Conservation (phyloP, 2,113 vertebrate genomes). For the Anhinga anhinga region DNA sequence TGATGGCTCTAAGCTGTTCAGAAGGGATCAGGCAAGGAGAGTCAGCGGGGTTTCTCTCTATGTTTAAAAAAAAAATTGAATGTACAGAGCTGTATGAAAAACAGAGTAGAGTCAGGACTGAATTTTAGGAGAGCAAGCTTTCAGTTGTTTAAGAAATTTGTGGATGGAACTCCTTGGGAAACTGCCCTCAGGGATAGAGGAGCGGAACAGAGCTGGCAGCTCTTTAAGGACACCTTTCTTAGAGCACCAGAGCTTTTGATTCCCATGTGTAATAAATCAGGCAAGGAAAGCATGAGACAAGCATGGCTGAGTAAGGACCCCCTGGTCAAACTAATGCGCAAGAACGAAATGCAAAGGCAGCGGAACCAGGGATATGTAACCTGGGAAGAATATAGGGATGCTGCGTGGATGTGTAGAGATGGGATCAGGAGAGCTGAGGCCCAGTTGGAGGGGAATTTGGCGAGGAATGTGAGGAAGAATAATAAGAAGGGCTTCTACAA, state of each 20-base stretch:
- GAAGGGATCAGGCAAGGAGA: not conserved
- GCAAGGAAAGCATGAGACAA: not conserved
- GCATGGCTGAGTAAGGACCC: not conserved
- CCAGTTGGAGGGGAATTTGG: not conserved
- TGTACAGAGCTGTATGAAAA: not conserved
- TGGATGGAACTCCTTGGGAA: not conserved
- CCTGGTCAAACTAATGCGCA: too few species aligned
- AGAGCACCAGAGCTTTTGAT: not conserved
- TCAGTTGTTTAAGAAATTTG: not conserved
- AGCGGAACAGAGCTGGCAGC: not conserved
- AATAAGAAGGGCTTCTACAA: not conserved
- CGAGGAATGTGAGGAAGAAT: not conserved
- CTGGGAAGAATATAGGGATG: not conserved
- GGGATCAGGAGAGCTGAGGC: not conserved
- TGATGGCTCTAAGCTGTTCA: not conserved
- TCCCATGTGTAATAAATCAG: not conserved
- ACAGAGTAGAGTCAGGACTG: not conserved
- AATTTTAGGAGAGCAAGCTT: not conserved
- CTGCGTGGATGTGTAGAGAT: not conserved
- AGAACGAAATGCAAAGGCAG: not conserved
- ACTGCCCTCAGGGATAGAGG: not conserved
- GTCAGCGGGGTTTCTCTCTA: not conserved
- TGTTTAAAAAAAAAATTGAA: not conserved
- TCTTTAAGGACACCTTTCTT: not conserved
- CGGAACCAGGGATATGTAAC: not conserved